These are phyloP conservation scores for Cosmia trapezina DNA, from an alignment of 2,888 invertebrate species.

Conservation along the genomic window DNA sequence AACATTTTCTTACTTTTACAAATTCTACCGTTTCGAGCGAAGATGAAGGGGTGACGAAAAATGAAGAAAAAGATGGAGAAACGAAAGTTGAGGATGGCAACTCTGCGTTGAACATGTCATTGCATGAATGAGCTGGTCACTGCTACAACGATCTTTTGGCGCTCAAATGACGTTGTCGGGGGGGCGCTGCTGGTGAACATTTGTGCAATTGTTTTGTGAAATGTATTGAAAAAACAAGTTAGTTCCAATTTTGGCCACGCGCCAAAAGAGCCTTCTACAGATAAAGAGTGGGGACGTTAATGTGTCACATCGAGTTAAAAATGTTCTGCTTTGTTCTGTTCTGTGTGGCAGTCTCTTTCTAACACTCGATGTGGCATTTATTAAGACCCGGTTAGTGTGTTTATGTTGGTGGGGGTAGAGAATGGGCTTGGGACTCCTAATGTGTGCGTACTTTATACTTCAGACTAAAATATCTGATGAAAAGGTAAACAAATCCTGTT, in stretches of 20 bases:
- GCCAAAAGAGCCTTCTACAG: not conserved
- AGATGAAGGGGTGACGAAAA: constrained; percentile 73
- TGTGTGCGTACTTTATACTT: not conserved
- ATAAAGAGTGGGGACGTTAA: not conserved
- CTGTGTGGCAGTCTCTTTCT: not conserved
- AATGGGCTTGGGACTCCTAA: not conserved
- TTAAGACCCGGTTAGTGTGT: not conserved
- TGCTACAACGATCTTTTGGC: not conserved
- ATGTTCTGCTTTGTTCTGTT: not conserved
- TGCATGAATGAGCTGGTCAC: constrained; percentile 74
- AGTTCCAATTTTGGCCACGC: not conserved
- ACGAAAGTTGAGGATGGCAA: constrained; percentile 67
- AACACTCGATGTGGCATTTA: not conserved
- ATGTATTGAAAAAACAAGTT: not conserved
- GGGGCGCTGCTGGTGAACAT: not conserved
- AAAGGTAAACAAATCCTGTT: not conserved
- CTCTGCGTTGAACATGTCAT: constrained; percentile 81
- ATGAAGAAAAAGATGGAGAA: constrained; percentile 67
- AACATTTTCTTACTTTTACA: constrained; percentile 81
- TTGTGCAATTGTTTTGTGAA: not conserved
- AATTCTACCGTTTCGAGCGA: constrained; percentile 78
- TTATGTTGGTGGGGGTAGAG: constrained; percentile 6
- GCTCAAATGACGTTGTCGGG: not conserved
- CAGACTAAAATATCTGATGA: not conserved
- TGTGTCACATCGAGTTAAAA: not conserved